Base-by-base conservation (phyloP, 2,113 vertebrate genomes). In the Vicugna pacos region DNA sequence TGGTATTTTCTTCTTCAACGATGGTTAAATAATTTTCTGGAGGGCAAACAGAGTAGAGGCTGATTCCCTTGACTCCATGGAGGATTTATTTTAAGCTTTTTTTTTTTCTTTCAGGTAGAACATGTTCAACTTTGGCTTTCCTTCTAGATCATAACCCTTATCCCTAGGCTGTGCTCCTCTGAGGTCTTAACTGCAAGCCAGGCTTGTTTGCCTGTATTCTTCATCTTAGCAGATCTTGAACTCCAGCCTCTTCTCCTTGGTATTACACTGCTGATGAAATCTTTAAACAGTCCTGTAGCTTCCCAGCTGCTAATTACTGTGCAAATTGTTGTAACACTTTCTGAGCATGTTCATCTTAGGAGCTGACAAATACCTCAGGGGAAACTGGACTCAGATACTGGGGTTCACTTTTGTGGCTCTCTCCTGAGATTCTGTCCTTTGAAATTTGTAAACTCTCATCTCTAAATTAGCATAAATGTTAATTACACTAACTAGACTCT, bases 401-500 rank as follows among this genome's bases (percentile, higher is more conserved):
- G 54, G 7, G 10, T 77, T 86, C 5, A 22, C 22, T 70, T 88
- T 52, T 88, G 35, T 75, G 56, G 15, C 67, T 94, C 0, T 48
- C 14, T 16, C 7, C 9, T 79, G 54, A 26, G 56, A 52, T 76
- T 95, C 93, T 85, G 5, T 72, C 60, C 65, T 84, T 93, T 88
- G 70, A 87, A 88, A 95, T 80, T 84, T 91, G n/a, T 0, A 88
- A 50, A 67, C 7, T 76, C 11, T 3, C 30, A 7, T 42, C 6
- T 79, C 38, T 38, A 38, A 95, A 46, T 81, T 80, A 89, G 62
- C 30, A 85, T 19, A 60, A 30, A 70, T 72, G 12, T 28, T 30
- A 48, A 15, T 58, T 91, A 77, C 60, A 84, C 73, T 97, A 93
- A 98, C 72, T 97, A 69, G 91, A 97, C 80, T 88, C 73, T 96